Conservation (phyloP, 2,797 vertebrate genomes). For the Oophaga sylvatica region DNA sequence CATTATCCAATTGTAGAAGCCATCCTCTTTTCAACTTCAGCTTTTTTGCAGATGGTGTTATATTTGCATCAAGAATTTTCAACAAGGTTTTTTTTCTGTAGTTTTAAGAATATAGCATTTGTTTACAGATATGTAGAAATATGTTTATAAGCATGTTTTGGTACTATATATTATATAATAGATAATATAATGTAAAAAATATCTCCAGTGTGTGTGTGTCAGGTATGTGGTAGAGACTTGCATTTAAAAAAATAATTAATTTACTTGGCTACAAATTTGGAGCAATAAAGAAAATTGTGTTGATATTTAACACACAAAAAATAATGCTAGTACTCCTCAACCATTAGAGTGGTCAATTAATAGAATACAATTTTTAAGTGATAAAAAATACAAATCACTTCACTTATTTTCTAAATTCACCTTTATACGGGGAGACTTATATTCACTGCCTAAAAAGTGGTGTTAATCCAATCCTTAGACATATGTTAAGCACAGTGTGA, state of each 20-base stretch:
- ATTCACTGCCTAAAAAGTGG: conserved; percentile 72
- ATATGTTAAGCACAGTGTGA: conserved; percentile 69
- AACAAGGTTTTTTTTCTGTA: no score
- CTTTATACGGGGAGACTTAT: conserved; percentile 69
- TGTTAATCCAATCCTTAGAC: conserved; percentile 71
- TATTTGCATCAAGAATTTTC: no score
- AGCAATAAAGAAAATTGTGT: not conserved
- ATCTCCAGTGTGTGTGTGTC: not conserved
- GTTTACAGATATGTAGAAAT: not conserved
- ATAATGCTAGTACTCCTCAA: not conserved
- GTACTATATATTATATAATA: not conserved
- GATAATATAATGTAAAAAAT: not conserved
- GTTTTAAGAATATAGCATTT: no score
- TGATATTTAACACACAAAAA: not conserved
- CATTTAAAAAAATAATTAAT: not conserved
- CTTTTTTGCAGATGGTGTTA: no score
- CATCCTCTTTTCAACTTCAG: no score
- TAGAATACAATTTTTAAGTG: conserved; percentile 2
- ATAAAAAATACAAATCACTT: conserved; percentile 63
- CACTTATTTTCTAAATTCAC: conserved; percentile 64
- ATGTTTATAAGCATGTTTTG: not conserved
- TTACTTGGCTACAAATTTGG: not conserved
- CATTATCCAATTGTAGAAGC: no score
- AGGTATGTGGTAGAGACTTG: not conserved
- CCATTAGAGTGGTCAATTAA: not conserved